phyloP scores from a whole-genome alignment of 2,113 vertebrate genomes.

The Pipra filicauda region DNA sequence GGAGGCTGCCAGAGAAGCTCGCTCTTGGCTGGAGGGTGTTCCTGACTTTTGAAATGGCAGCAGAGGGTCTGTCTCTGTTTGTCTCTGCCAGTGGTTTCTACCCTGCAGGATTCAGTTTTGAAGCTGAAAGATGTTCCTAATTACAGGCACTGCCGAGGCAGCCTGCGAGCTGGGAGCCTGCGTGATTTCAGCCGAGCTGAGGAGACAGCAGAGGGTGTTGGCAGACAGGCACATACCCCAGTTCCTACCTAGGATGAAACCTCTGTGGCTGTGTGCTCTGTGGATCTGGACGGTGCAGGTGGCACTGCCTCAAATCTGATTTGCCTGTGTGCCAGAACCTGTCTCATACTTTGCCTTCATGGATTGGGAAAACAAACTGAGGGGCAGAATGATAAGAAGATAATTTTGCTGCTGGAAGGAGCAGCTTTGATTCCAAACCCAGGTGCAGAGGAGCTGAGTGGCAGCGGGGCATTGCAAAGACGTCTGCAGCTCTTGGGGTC shows the following conservation, averaged over 20 bases:
- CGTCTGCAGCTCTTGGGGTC: rapidly evolving
- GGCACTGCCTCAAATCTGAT: not conserved
- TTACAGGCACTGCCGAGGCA: not conserved
- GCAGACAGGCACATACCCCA: not conserved
- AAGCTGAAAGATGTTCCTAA: slow-evolving; percentile 30
- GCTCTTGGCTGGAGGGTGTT: not conserved
- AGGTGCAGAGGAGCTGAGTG: rapidly evolving
- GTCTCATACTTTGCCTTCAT: not conserved
- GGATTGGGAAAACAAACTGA: not conserved
- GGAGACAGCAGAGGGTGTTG: not conserved
- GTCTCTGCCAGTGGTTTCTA: not conserved
- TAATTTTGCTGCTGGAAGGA: not conserved
- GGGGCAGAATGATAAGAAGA: not conserved
- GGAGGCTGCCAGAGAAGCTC: not conserved
- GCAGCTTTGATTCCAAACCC: not conserved
- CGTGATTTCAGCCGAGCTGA: rapidly evolving
- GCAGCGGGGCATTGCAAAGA: not conserved
- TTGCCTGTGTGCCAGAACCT: not conserved
- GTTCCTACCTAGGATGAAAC: no score
- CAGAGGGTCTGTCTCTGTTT: not conserved
- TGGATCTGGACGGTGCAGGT: rapidly evolving
- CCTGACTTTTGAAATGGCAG: not conserved
- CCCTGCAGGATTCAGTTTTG: not conserved
- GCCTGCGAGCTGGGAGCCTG: not conserved
- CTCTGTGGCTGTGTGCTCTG: not conserved